Evolutionary conservation across 2,797 vertebrate genomes (phyloP).

Genomic region (Diplodus sargus): DNA sequence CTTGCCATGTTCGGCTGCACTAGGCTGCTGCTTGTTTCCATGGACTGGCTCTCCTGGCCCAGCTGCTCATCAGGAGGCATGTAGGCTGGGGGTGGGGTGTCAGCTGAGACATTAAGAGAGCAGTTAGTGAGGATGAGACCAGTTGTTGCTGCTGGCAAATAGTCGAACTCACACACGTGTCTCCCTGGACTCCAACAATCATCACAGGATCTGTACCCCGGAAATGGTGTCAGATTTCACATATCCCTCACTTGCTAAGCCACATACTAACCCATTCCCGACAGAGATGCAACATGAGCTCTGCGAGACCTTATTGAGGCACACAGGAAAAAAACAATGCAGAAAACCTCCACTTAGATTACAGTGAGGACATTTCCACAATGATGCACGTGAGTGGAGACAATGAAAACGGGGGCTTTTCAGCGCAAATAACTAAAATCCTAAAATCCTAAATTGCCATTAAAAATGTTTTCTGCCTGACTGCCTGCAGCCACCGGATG

Average conservation of each 20-base stretch:
- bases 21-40: slow-evolving; percentile 90
- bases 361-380: not conserved
- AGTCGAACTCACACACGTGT: slow-evolving; percentile 34
- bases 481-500: slow-evolving; percentile 54
- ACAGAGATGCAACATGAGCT: slow-evolving; percentile 73
- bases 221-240: slow-evolving; percentile 83
- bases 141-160: slow-evolving; percentile 80
- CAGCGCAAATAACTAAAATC: slow-evolving; percentile 35
- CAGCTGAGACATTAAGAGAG: slow-evolving; percentile 86
- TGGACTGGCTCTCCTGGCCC: slow-evolving; percentile 96
- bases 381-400: slow-evolving; percentile 10
- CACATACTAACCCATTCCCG: slow-evolving; percentile 72
- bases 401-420: slow-evolving; percentile 32
- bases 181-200: slow-evolving; percentile 56
- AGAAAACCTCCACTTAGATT: slow-evolving; percentile 15
- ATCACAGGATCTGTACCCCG: slow-evolving; percentile 66
- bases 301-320: slow-evolving; percentile 36
- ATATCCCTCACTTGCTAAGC: slow-evolving; percentile 69
- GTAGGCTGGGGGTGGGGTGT: slow-evolving; percentile 98
- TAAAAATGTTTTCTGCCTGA: slow-evolving; percentile 58
- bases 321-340: slow-evolving; percentile 35
- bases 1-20: slow-evolving; percentile 81
- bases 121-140: slow-evolving; percentile 74
- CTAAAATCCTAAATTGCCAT: slow-evolving; percentile 36
- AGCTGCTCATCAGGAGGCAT: slow-evolving; percentile 98